phyloP scores from a whole-genome alignment of 2,888 invertebrate species.

The Coelinius sp. region DNA sequence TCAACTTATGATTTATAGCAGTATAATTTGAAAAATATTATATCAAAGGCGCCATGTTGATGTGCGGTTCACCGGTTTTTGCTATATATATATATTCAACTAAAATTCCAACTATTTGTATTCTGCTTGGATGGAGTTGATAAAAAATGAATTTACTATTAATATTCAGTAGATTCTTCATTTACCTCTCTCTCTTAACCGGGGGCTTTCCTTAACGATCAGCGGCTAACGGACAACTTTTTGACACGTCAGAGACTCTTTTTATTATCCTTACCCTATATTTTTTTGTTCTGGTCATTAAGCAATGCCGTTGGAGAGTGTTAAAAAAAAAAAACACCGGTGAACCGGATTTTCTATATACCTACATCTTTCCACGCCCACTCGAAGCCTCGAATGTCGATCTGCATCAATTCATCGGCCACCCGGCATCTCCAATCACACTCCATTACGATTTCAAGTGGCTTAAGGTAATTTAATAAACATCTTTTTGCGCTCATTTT shows the following conservation, averaged over 20 bases:
- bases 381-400: conserved; percentile 5
- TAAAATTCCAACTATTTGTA: not conserved
- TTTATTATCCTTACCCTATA: not conserved
- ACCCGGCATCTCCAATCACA: conserved; percentile 22
- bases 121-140: not conserved
- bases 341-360: conserved; percentile 28
- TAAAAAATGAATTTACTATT: conserved; percentile 8
- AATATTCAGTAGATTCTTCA: conserved; percentile 19
- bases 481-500: not conserved
- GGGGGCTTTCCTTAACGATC: not conserved
- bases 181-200: not conserved
- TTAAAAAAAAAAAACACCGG: conserved; percentile 18
- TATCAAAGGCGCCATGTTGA: conserved; percentile 2
- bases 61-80: not conserved
- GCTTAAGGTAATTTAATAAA: conserved; percentile 21
- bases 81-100: not conserved
- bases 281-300: conserved; percentile 5
- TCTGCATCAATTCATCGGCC: conserved; percentile 28
- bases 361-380: conserved; percentile 16
- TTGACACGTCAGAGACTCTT: conserved; percentile 14
- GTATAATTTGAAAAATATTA: conserved; percentile 8
- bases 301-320: conserved; percentile 13
- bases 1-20: conserved; percentile 5
- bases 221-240: conserved; percentile 17
- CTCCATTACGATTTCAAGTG: conserved; percentile 16